Evolutionary conservation across 2,888 invertebrate genomes (phyloP).

Genomic region (Dynastes grantii): DNA sequence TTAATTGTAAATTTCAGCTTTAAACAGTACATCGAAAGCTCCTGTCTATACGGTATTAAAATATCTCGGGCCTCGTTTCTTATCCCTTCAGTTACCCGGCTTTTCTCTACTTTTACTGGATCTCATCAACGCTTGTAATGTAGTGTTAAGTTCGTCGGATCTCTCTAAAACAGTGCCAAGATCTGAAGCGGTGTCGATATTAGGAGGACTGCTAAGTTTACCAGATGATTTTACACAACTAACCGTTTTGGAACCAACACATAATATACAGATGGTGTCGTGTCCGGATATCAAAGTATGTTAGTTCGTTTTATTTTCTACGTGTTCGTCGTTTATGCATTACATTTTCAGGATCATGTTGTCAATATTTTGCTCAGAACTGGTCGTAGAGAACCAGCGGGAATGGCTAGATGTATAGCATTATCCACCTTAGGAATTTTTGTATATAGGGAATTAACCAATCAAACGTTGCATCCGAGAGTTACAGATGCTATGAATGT

Average conservation of each 20-base stretch:
- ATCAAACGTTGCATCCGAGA: conserved; percentile 76
- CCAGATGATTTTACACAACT: conserved; percentile 78
- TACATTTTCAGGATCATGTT: conserved; percentile 81
- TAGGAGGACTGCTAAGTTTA: conserved; percentile 89
- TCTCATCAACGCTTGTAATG: conserved; percentile 92
- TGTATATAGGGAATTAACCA: conserved; percentile 78
- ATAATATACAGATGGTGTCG: conserved; percentile 68
- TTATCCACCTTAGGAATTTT: conserved; percentile 88
- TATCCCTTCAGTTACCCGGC: conserved; percentile 91
- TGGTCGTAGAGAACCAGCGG: conserved; percentile 91
- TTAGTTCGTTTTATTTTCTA: neutral
- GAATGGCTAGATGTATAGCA: conserved; percentile 90
- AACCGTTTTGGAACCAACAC: conserved; percentile 74
- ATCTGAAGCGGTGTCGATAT: conserved; percentile 90
- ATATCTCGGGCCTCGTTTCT: conserved; percentile 87
- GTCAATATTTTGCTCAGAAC: conserved; percentile 89
- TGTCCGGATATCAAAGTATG: conserved; percentile 85
- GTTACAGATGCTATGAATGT: conserved; percentile 80
- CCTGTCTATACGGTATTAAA: conserved; percentile 85
- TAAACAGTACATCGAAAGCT: conserved; percentile 81
- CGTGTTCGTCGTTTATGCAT: neutral
- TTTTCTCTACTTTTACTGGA: conserved; percentile 90
- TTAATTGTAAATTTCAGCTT: conserved; percentile 65
- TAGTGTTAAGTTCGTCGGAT: conserved; percentile 87
- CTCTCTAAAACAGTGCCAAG: conserved; percentile 80